phyloP scores from a whole-genome alignment of 2,888 invertebrate genomes.

The Tiliacea citrago region DNA sequence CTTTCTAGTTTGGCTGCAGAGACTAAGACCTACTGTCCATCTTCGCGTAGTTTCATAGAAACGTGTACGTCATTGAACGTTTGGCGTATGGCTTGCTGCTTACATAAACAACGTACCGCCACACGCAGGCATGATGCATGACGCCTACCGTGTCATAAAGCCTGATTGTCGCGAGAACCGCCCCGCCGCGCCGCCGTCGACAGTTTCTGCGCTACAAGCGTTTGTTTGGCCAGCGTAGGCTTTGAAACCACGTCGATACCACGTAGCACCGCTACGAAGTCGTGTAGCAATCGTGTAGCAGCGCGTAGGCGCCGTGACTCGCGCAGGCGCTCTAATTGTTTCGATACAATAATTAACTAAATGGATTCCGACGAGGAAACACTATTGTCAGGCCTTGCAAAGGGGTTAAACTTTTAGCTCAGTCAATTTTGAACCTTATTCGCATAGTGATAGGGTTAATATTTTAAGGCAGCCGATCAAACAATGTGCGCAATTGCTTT shows the following conservation, averaged over 20 bases:
- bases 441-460: not conserved
- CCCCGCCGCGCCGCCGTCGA: not conserved
- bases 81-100: not conserved
- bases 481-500: not conserved
- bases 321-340: not conserved
- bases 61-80: not conserved
- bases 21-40: not conserved
- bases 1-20: not conserved
- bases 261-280: conserved; percentile 12
- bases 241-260: not conserved
- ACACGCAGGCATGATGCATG: not conserved
- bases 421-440: not conserved
- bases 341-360: conserved; percentile 8
- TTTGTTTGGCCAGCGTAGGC: too few species aligned
- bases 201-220: not conserved
- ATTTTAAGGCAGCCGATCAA: not conserved
- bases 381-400: not conserved
- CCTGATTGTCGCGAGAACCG: not conserved
- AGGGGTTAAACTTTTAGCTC: not conserved
- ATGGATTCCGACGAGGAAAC: not conserved
- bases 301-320: not conserved
- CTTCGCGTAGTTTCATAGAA: not conserved
- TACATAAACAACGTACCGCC: not conserved
- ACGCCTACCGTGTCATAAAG: too few species aligned
- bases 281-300: conserved; percentile 10